A percentile compares a stretch with the other conserved stretches of the same genome.
phyloP scores from a whole-genome alignment of 2,113 vertebrate species.

The Sceloporus undulatus region DNA sequence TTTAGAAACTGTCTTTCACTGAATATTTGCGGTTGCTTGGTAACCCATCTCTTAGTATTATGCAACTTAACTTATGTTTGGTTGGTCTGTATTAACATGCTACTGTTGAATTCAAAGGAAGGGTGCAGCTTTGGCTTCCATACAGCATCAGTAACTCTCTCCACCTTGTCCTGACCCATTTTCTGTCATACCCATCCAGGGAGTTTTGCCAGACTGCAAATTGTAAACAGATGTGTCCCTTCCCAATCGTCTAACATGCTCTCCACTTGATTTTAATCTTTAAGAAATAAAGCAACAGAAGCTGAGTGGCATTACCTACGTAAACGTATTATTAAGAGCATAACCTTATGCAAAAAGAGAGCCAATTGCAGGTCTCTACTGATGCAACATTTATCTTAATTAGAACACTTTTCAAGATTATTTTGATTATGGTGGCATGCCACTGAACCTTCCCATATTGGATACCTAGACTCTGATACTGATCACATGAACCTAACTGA shows the following conservation, averaged over 20 bases:
- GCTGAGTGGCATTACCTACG: constrained; percentile 45
- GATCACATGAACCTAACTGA: neutral
- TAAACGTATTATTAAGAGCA: constrained; percentile 54
- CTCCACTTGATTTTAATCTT: constrained; percentile 55
- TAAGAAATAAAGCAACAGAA: constrained; percentile 46
- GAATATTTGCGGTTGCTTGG: constrained; percentile 41
- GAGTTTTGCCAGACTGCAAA: constrained; percentile 53
- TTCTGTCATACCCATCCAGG: constrained; percentile 53
- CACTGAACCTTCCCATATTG: neutral
- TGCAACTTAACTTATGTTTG: constrained; percentile 46
- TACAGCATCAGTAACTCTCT: constrained; percentile 28
- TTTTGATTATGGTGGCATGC: neutral
- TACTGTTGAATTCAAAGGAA: constrained; percentile 61
- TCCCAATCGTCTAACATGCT: constrained; percentile 47
- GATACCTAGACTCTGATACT: neutral
- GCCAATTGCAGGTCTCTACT: constrained; percentile 45
- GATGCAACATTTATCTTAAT: constrained; percentile 36
- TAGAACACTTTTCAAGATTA: constrained; percentile 10
- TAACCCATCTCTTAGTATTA: constrained; percentile 54
- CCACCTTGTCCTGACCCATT: constrained; percentile 55
- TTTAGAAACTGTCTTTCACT: constrained; percentile 53
- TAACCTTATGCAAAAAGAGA: constrained; percentile 39
- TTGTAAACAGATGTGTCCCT: constrained; percentile 42
- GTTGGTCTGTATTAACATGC: constrained; percentile 50
- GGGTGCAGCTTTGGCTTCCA: constrained; percentile 64